A percentile compares a stretch with the other conserved stretches of the same genome.
Conservation (phyloP, 2,797 vertebrate species). For the Pangasius sanitwongsei region DNA sequence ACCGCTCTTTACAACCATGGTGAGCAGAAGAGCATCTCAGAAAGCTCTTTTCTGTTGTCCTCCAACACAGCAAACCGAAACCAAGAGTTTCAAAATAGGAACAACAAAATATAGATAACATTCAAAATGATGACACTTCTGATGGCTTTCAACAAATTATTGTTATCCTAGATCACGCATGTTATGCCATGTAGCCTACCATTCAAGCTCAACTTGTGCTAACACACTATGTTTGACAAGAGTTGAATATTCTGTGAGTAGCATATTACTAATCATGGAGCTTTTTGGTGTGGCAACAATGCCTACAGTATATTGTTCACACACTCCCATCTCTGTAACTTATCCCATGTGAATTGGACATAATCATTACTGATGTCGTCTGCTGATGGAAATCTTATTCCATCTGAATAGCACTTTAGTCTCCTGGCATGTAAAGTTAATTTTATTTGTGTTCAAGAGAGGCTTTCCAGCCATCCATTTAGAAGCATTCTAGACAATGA, state of each 20-base stretch:
- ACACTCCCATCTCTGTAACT: background rate
- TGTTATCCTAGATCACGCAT: background rate
- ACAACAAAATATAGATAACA: background rate
- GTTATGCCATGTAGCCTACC: background rate
- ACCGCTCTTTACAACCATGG: no score
- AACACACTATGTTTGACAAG: background rate
- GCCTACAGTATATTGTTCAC: background rate
- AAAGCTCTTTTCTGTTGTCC: background rate
- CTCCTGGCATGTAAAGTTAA: background rate
- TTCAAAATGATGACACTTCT: background rate
- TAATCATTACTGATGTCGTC: background rate
- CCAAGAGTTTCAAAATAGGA: background rate
- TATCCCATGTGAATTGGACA: background rate
- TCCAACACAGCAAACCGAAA: background rate
- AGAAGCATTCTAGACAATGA: background rate
- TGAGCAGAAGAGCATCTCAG: no score
- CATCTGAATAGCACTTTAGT: background rate
- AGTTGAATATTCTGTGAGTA: background rate
- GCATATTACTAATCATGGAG: background rate
- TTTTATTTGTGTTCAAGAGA: background rate
- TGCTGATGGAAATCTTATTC: background rate
- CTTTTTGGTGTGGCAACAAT: background rate
- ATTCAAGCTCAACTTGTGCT: background rate
- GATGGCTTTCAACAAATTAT: background rate
- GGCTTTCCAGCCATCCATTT: background rate